Evolutionary conservation across 2,888 invertebrate species (phyloP).

Genomic region (Clitarchus hookeri): DNA sequence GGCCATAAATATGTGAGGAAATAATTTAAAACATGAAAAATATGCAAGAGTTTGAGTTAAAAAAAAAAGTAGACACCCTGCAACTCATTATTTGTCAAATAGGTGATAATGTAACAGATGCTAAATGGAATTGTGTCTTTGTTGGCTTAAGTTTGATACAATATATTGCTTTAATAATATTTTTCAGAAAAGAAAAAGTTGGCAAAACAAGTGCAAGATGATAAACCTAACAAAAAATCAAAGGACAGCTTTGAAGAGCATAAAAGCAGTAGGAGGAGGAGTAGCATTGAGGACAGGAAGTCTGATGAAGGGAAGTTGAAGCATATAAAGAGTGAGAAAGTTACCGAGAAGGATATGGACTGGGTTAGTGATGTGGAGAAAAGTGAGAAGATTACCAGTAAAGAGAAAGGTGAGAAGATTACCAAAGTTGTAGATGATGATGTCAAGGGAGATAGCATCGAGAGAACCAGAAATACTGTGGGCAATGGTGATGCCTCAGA

Average conservation of each 20-base stretch:
- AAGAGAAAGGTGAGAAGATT: not conserved
- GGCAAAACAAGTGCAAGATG: not conserved
- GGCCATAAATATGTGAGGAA: too few species aligned
- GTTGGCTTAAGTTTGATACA: too few species aligned
- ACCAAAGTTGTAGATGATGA: not conserved
- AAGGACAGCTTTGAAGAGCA: not conserved
- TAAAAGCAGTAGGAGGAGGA: not conserved
- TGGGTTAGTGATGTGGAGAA: not conserved
- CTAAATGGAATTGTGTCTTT: too few species aligned
- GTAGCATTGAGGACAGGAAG: not conserved
- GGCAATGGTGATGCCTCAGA: not conserved
- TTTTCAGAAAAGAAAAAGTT: slow-evolving; percentile 19
- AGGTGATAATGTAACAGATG: too few species aligned
- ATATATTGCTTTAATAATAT: not conserved
- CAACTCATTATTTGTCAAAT: too few species aligned
- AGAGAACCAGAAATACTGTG: not conserved
- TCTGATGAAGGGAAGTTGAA: not conserved
- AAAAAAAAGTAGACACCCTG: too few species aligned
- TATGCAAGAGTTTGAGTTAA: too few species aligned
- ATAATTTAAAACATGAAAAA: too few species aligned
- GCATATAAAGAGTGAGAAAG: not conserved
- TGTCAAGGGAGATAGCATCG: not conserved
- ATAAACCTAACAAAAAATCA: slow-evolving; percentile 7
- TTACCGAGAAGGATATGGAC: not conserved
- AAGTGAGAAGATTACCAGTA: not conserved